A percentile compares a stretch with the other conserved stretches of the same genome.
Evolutionary conservation across 2,797 vertebrate genomes (phyloP).

Genomic region (Orientallactaga sibirica): DNA sequence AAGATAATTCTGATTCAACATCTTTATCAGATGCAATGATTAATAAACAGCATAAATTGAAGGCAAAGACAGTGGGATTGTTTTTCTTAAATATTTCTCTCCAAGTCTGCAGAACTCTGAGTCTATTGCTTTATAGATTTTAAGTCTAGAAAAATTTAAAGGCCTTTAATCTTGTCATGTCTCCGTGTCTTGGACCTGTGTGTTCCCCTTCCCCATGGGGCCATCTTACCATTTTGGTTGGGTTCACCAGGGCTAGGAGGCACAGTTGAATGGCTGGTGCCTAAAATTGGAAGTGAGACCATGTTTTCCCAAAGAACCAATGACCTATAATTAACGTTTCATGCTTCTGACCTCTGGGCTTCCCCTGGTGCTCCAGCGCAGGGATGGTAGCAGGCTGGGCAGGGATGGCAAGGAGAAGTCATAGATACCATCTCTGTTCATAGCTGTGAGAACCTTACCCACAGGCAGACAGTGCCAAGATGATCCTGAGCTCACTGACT

Average conservation of each 20-base stretch:
- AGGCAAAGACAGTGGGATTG: not conserved
- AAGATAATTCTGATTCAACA: conserved; percentile 59
- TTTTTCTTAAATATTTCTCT: not conserved
- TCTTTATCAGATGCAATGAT: conserved; percentile 65
- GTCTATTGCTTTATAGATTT: not conserved
- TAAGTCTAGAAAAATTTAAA: conserved; percentile 21
- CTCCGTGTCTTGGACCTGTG: not conserved
- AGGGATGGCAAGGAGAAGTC: not conserved
- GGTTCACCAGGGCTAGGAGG: not conserved
- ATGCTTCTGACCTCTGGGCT: too few relatives aligned
- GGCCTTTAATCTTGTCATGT: not conserved
- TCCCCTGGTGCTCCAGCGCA: not conserved
- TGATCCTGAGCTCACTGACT: not conserved
- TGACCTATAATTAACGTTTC: not conserved
- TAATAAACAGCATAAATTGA: conserved; percentile 59
- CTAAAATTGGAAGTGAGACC: not conserved
- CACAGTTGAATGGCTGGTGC: not conserved
- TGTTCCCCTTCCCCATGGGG: not conserved
- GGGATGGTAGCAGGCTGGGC: not conserved
- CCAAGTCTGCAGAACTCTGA: conserved; percentile 15
- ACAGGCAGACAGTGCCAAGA: not conserved
- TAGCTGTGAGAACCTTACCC: not conserved
- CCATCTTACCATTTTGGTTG: not conserved
- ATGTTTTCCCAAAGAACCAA: not conserved
- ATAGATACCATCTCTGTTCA: not conserved